Conservation (phyloP, 2,113 vertebrate genomes). For the Poeciliopsis turrubarensis region DNA sequence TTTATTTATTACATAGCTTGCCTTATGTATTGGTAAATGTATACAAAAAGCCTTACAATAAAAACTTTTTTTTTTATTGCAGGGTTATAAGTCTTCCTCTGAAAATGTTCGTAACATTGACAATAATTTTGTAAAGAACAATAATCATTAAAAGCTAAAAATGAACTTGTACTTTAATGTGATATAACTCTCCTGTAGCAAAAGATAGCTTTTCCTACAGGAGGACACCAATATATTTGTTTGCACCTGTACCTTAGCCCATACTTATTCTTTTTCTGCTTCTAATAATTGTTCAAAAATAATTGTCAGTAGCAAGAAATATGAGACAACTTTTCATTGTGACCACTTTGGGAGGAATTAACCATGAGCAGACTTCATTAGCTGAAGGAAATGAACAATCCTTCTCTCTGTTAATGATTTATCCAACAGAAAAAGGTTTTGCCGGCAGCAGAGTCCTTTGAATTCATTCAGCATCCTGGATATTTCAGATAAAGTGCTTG, state of each 20-base stretch:
- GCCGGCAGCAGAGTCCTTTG: constrained; percentile 34
- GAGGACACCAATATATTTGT: neutral
- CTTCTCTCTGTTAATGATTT: constrained; percentile 78
- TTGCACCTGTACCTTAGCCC: neutral
- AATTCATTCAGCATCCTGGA: constrained; percentile 59
- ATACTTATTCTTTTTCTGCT: neutral
- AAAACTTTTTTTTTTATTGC: too few species aligned
- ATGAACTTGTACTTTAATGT: neutral
- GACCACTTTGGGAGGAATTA: constrained; percentile 33
- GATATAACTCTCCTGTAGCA: neutral
- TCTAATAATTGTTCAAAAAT: neutral
- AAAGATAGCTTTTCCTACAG: neutral
- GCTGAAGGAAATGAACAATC: constrained; percentile 75
- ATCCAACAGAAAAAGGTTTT: constrained; percentile 54
- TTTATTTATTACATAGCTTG: neutral
- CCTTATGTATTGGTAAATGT: too few species aligned
- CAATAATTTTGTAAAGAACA: too few species aligned
- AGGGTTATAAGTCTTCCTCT: too few species aligned
- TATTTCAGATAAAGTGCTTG: constrained; percentile 46
- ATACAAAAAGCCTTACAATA: too few species aligned
- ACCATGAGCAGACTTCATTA: constrained; percentile 65
- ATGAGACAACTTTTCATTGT: constrained; percentile 2
- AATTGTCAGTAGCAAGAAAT: neutral
- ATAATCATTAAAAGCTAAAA: too few species aligned
- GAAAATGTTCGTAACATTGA: too few species aligned